A percentile compares a stretch with the other conserved stretches of the same genome.
phyloP scores from a whole-genome alignment of 2,797 vertebrate genomes.

The Melanotaenia maccullochi region DNA sequence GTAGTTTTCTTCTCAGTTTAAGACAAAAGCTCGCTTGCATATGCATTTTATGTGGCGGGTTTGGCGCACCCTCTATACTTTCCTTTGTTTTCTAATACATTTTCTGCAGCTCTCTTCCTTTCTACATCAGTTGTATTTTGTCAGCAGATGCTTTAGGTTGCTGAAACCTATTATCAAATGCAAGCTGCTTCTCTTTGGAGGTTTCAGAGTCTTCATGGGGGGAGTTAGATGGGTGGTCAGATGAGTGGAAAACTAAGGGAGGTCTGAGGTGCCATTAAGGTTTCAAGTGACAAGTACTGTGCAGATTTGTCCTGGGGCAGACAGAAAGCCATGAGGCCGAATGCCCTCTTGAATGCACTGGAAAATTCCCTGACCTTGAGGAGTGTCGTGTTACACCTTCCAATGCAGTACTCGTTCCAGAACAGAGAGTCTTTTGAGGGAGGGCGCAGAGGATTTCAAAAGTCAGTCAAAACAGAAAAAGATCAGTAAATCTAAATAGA shows the following conservation, averaged over 20 bases:
- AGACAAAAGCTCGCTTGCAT: background rate
- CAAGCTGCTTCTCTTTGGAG: conserved; percentile 62
- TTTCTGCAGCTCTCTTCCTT: background rate
- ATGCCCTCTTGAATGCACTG: conserved; percentile 61
- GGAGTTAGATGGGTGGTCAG: conserved; percentile 5
- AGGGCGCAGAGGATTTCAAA: conserved; percentile 30
- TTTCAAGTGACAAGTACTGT: conserved; percentile 72
- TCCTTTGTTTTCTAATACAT: background rate
- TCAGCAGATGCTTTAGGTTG: conserved; percentile 21
- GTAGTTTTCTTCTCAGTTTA: background rate
- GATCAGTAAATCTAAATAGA: conserved; percentile 31
- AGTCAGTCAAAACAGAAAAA: conserved; percentile 11
- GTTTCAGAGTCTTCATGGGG: conserved; percentile 47
- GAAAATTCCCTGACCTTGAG: conserved; percentile 70
- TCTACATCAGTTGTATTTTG: conserved; percentile 25
- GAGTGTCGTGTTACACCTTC: conserved; percentile 73
- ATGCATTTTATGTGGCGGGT: background rate
- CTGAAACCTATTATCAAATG: conserved; percentile 41
- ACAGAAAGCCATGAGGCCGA: conserved; percentile 61
- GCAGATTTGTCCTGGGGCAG: conserved; percentile 59
- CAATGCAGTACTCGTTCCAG: conserved; percentile 52
- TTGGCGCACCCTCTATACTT: background rate
- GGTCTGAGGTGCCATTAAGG: conserved; percentile 33
- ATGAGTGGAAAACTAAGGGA: conserved; percentile 12
- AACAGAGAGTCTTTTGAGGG: conserved; percentile 76